phyloP scores from a whole-genome alignment of 2,888 invertebrate genomes.

The Podotricha telesiphe region DNA sequence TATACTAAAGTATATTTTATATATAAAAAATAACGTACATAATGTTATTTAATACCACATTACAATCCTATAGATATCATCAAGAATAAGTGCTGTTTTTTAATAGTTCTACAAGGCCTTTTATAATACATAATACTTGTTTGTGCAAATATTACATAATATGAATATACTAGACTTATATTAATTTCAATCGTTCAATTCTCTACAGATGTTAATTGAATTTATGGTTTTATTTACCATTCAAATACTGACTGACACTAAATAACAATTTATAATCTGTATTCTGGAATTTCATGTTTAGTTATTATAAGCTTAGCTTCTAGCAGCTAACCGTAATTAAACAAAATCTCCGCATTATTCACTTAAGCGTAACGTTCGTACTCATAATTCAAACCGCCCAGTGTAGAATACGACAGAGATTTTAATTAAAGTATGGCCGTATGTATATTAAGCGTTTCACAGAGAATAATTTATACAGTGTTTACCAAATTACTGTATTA shows the following conservation, averaged over 20 bases:
- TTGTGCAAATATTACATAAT: too few relatives aligned
- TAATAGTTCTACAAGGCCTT: too few relatives aligned
- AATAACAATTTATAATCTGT: too few relatives aligned
- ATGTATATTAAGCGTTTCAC: slow-evolving; percentile 41
- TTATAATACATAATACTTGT: too few relatives aligned
- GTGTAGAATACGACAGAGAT: slow-evolving; percentile 59
- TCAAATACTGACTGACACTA: too few relatives aligned
- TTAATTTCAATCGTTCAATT: too few relatives aligned
- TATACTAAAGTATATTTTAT: slow-evolving; percentile 19
- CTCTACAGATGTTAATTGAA: too few relatives aligned
- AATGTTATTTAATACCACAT: not conserved
- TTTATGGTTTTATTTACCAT: too few relatives aligned
- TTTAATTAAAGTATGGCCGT: slow-evolving; percentile 51
- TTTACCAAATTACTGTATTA: slow-evolving; percentile 12
- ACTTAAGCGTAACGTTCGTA: slow-evolving; percentile 36
- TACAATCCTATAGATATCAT: not conserved
- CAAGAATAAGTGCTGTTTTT: too few relatives aligned
- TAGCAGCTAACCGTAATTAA: slow-evolving; percentile 32
- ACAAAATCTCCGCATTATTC: slow-evolving; percentile 49
- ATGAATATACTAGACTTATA: too few relatives aligned
- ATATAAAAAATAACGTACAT: not conserved
- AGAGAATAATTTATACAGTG: slow-evolving; percentile 25
- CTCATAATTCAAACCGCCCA: slow-evolving; percentile 43
- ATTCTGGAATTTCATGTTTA: not conserved
- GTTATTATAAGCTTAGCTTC: slow-evolving; percentile 3